These are phyloP conservation scores for Merluccius polli DNA, from an alignment of 2,797 vertebrate species.

Conservation along the genomic window DNA sequence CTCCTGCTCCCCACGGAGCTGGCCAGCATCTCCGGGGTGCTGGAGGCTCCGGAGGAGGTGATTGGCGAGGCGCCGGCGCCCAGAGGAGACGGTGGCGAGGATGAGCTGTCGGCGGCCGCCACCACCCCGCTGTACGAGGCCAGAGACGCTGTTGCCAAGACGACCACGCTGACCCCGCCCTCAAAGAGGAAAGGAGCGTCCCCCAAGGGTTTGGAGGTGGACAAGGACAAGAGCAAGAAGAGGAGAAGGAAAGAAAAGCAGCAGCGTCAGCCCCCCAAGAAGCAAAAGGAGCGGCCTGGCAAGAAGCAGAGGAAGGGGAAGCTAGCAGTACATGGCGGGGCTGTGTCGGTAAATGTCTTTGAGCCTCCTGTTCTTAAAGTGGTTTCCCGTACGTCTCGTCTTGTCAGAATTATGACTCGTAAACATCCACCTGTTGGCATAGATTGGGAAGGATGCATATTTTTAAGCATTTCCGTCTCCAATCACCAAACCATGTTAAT, in stretches of 20 bases:
- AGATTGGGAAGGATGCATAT: too few species aligned
- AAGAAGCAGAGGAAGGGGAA: constrained; percentile 73
- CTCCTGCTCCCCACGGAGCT: constrained; percentile 69
- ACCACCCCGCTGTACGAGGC: constrained; percentile 57
- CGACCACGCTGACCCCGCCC: constrained; percentile 31
- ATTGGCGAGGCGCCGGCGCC: constrained; percentile 71
- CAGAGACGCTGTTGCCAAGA: constrained; percentile 43
- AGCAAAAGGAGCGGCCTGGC: constrained; percentile 63
- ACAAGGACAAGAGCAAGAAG: constrained; percentile 69
- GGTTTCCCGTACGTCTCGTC: neutral
- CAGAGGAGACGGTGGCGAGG: constrained; percentile 57
- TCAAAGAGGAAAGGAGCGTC: constrained; percentile 56
- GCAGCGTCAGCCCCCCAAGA: constrained; percentile 56
- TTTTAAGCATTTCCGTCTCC: too few species aligned
- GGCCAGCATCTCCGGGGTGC: constrained; percentile 76
- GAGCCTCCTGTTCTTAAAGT: neutral
- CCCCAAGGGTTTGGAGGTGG: constrained; percentile 50
- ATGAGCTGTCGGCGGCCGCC: constrained; percentile 26
- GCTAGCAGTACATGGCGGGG: constrained; percentile 59
- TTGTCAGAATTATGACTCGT: too few species aligned
- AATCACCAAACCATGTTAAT: too few species aligned
- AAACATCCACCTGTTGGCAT: too few species aligned
- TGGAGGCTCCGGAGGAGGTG: constrained; percentile 89
- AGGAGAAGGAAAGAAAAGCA: constrained; percentile 74
- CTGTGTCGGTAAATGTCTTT: neutral